Evolutionary conservation across 2,888 invertebrate species (phyloP).

Genomic region (Orthosia cruda): DNA sequence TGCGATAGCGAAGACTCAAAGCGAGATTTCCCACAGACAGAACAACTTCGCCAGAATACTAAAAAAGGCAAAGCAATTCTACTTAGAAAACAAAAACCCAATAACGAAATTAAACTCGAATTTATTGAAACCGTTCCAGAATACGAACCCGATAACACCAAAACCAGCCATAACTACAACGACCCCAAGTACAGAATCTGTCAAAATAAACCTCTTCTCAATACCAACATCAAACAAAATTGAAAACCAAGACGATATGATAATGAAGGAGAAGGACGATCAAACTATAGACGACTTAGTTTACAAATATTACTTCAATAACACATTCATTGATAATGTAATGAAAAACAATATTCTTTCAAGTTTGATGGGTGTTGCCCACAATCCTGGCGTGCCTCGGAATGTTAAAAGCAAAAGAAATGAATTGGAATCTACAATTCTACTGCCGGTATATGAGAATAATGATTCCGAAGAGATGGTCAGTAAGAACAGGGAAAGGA

Average conservation of each 20-base stretch:
- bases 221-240: constrained; percentile 77
- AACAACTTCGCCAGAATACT: constrained; percentile 85
- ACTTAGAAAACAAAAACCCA: constrained; percentile 71
- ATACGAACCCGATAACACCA: neutral
- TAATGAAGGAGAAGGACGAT: constrained; percentile 86
- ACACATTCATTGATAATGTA: constrained; percentile 85
- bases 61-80: constrained; percentile 84
- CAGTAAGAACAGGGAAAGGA: constrained; percentile 73
- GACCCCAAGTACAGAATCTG: constrained; percentile 73
- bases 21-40: constrained; percentile 86
- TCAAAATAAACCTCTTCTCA: constrained; percentile 87
- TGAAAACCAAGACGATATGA: constrained; percentile 81
- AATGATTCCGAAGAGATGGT: constrained; percentile 47
- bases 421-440: constrained; percentile 77
- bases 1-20: constrained; percentile 85
- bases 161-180: constrained; percentile 62
- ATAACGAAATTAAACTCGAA: constrained; percentile 53
- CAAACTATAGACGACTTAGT: constrained; percentile 86
- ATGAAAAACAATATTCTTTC: constrained; percentile 84
- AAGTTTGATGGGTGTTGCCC: constrained; percentile 70
- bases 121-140: constrained; percentile 46
- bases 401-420: constrained; percentile 81
- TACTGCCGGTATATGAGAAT: constrained; percentile 76
- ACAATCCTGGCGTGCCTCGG: constrained; percentile 64
- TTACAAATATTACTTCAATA: constrained; percentile 89